Conservation (phyloP, 2,888 invertebrate genomes). For the Pheosia gnoma region DNA sequence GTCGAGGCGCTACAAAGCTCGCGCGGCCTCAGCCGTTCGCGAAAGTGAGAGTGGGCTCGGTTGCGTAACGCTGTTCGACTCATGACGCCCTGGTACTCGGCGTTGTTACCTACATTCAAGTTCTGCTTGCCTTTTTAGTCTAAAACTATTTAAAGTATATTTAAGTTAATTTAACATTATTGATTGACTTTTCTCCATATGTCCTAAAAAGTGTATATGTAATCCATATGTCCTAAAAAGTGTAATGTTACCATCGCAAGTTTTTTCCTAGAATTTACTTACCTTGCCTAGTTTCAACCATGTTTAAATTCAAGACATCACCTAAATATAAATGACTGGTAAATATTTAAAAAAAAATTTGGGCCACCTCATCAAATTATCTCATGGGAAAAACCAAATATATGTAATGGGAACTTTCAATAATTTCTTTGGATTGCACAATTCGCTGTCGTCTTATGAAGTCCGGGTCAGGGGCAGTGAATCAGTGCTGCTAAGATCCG, state of each 20-base stretch:
- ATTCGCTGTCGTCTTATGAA: constrained; percentile 21
- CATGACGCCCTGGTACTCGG: constrained; percentile 67
- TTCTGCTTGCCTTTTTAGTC: constrained; percentile 33
- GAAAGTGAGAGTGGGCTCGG: constrained; percentile 78
- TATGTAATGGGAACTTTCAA: constrained; percentile 23
- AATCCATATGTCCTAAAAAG: too few relatives aligned
- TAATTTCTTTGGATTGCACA: constrained; percentile 30
- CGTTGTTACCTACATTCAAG: constrained; percentile 45
- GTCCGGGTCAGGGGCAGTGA: constrained; percentile 25
- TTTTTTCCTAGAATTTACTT: too few relatives aligned
- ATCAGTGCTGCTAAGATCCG: constrained; percentile 30
- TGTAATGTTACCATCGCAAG: too few relatives aligned
- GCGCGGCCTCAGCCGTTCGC: constrained; percentile 62
- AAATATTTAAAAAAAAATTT: not conserved
- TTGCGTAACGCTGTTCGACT: constrained; percentile 71
- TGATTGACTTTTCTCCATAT: too few relatives aligned
- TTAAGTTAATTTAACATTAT: too few relatives aligned
- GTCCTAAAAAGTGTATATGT: too few relatives aligned
- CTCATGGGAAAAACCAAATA: constrained; percentile 7
- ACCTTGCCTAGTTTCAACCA: too few relatives aligned
- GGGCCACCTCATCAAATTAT: not conserved
- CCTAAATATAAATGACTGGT: not conserved
- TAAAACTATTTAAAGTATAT: not conserved
- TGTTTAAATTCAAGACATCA: not conserved
- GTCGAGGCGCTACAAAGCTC: constrained; percentile 54